These are phyloP conservation scores for Vandiemenella viatica DNA, from an alignment of 2,888 invertebrate species.

Conservation along the genomic window DNA sequence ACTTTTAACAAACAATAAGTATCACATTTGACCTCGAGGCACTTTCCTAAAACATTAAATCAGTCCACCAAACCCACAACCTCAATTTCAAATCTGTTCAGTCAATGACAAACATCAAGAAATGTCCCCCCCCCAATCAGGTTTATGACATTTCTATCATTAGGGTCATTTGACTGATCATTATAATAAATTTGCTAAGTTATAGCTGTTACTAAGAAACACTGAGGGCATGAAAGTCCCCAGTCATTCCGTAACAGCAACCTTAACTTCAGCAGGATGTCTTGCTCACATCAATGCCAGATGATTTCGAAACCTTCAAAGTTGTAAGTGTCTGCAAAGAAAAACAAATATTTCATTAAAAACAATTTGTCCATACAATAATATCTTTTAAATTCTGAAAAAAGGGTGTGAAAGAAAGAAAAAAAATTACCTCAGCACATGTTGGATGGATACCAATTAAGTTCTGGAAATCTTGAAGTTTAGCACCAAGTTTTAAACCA, in stretches of 20 bases:
- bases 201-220: background rate
- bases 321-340: background rate
- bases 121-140: background rate
- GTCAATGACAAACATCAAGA: background rate
- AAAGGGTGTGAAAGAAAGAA: too few relatives aligned
- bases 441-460: constrained; percentile 47
- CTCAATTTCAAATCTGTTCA: background rate
- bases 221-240: background rate
- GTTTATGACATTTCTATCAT: background rate
- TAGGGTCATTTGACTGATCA: background rate
- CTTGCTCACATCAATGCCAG: background rate
- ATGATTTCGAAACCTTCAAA: background rate
- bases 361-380: too few relatives aligned
- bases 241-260: background rate
- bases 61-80: background rate
- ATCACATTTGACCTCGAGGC: too few relatives aligned
- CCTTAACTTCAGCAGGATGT: background rate
- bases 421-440: constrained; percentile 36
- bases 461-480: constrained; percentile 36
- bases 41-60: too few relatives aligned
- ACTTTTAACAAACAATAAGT: too few relatives aligned
- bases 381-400: too few relatives aligned
- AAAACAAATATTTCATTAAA: background rate
- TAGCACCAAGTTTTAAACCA: constrained; percentile 36
- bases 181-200: background rate